phyloP scores from a whole-genome alignment of 1,140 invertebrate species.

The Microplitis demolitor region DNA sequence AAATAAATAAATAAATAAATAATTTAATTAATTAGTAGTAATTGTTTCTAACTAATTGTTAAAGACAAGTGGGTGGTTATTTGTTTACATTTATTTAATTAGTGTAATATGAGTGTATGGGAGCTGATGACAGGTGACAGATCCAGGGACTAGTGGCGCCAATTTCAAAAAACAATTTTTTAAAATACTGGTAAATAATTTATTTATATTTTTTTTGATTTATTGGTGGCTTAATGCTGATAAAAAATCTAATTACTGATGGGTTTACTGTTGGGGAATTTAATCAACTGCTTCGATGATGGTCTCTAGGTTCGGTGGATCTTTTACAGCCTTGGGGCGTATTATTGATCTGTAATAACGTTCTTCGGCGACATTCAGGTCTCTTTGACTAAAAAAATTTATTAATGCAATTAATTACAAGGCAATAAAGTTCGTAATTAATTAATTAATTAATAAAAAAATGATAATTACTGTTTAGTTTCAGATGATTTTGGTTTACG shows the following conservation, averaged over 20 bases:
- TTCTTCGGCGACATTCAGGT: slow-evolving; percentile 12
- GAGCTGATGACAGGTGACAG: too few species aligned
- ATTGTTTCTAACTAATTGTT: too few species aligned
- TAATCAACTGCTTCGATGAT: background rate
- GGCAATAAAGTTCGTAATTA: background rate
- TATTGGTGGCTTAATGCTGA: background rate
- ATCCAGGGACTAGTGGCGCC: too few species aligned
- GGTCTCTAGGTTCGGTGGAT: background rate
- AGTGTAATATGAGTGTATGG: too few species aligned
- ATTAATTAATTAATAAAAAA: background rate
- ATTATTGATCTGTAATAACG: slow-evolving; percentile 18
- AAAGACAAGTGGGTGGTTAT: too few species aligned
- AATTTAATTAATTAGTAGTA: too few species aligned
- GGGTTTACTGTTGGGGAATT: too few species aligned
- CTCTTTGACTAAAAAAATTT: slow-evolving; percentile 13
- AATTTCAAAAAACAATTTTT: too few species aligned
- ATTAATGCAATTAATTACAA: background rate
- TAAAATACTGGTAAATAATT: background rate
- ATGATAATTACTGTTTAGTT: slow-evolving; percentile 39
- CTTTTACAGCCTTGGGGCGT: background rate
- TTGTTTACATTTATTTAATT: too few species aligned
- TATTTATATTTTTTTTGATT: slow-evolving; percentile 8
- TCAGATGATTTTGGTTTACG: slow-evolving; percentile 62
- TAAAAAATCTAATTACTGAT: background rate
- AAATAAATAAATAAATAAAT: too few species aligned